These are phyloP conservation scores for Clarias gariepinus DNA, from an alignment of 2,113 vertebrate genomes.

Conservation along the genomic window DNA sequence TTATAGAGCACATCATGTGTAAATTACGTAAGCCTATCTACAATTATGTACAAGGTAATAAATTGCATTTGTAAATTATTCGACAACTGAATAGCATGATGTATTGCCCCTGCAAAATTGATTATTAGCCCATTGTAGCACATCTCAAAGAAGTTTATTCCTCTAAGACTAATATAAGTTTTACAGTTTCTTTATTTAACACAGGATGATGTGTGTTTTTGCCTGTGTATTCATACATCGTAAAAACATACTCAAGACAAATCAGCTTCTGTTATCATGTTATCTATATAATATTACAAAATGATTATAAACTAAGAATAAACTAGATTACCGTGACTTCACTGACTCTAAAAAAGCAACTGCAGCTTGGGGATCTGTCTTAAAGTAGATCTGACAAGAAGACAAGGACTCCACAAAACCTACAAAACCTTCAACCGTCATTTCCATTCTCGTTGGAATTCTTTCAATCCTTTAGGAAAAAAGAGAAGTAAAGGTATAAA, in stretches of 20 bases:
- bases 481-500: not conserved
- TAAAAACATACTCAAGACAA: no score
- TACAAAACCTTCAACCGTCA: conserved; percentile 64
- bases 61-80: no score
- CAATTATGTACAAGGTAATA: no score
- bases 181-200: not conserved
- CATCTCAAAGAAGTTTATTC: no score
- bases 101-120: no score
- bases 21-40: no score
- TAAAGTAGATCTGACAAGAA: conserved; percentile 70
- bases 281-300: no score
- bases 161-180: no score
- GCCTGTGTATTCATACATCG: not conserved
- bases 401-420: conserved; percentile 76
- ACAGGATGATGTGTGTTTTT: not conserved
- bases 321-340: conserved; percentile 63
- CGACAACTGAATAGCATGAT: no score
- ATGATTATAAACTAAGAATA: no score
- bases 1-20: not conserved
- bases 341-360: conserved; percentile 65
- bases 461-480: conserved; percentile 67
- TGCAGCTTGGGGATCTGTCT: conserved; percentile 65
- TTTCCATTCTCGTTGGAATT: conserved; percentile 59
- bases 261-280: no score
- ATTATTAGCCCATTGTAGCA: no score